Conservation (phyloP, 2,113 vertebrate species). For the Syrrhaptes paradoxus region DNA sequence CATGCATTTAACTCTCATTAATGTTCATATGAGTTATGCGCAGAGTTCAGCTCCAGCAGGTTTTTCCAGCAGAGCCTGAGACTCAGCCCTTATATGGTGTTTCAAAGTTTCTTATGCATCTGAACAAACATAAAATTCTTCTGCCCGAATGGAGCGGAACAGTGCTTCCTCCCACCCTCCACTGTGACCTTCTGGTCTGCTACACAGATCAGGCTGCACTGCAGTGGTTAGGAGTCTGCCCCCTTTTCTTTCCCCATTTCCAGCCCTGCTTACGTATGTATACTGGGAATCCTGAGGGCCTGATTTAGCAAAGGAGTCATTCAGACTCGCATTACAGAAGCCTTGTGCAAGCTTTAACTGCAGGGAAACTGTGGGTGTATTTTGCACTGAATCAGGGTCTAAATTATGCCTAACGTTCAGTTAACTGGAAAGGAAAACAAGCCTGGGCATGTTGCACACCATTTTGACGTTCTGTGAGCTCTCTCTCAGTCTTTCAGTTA, state of each 20-base stretch:
- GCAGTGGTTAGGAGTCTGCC: background rate
- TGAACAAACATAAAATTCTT: slow-evolving; percentile 58
- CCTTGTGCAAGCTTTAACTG: background rate
- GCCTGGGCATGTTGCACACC: background rate
- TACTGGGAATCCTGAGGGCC: slow-evolving; percentile 14
- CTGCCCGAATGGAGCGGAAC: slow-evolving; percentile 32
- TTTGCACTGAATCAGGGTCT: slow-evolving; percentile 40
- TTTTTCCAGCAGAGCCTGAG: slow-evolving; percentile 5
- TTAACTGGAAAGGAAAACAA: slow-evolving; percentile 49
- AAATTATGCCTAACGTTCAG: background rate
- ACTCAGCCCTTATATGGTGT: slow-evolving; percentile 38
- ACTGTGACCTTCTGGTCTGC: slow-evolving; percentile 25
- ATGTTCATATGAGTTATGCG: slow-evolving; percentile 26
- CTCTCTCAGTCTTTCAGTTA: slow-evolving; percentile 25
- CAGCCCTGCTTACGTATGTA: background rate
- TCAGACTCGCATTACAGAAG: background rate
- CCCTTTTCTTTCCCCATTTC: background rate
- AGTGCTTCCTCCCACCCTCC: background rate
- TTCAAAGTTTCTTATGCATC: slow-evolving; percentile 39
- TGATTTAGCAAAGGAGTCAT: slow-evolving; percentile 42
- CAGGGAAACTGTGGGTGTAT: background rate
- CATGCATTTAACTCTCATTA: slow-evolving; percentile 49
- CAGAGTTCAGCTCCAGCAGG: slow-evolving; percentile 23
- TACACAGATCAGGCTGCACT: background rate
- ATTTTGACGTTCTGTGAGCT: slow-evolving; percentile 13